Evolutionary conservation across 2,113 vertebrate species (phyloP).

Genomic region (Platanista minor): DNA sequence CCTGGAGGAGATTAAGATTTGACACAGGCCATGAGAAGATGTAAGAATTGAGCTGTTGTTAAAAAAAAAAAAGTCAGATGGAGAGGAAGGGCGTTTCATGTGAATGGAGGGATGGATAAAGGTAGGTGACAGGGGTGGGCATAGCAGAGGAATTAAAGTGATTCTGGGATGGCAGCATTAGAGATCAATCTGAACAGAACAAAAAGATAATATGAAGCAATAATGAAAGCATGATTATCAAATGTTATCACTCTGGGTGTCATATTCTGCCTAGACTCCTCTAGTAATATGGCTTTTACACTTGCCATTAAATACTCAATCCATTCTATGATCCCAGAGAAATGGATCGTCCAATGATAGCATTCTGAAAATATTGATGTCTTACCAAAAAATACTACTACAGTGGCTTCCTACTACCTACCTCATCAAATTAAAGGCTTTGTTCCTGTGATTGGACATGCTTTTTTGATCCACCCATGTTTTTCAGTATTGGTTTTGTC

Average conservation of each 20-base stretch:
- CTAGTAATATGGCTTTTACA: background rate
- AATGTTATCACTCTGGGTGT: accelerated
- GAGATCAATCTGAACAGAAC: background rate
- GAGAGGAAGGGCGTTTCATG: background rate
- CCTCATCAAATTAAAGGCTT: background rate
- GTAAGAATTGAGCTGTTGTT: background rate
- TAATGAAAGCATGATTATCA: background rate
- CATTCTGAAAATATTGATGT: background rate
- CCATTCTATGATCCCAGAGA: background rate
- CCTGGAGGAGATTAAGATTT: background rate
- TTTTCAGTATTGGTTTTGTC: background rate
- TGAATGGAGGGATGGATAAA: background rate
- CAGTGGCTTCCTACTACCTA: background rate
- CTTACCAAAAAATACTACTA: background rate
- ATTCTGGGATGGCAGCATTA: background rate
- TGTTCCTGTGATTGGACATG: background rate
- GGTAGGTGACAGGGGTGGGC: background rate
- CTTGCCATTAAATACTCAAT: background rate
- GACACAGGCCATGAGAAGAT: background rate
- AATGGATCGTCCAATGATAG: background rate
- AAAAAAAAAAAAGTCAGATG: background rate
- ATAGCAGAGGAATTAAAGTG: background rate
- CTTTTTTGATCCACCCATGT: background rate
- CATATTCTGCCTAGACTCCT: background rate
- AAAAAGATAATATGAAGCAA: background rate